phyloP scores from a whole-genome alignment of 1,140 invertebrate species.

The Drosophila auraria region DNA sequence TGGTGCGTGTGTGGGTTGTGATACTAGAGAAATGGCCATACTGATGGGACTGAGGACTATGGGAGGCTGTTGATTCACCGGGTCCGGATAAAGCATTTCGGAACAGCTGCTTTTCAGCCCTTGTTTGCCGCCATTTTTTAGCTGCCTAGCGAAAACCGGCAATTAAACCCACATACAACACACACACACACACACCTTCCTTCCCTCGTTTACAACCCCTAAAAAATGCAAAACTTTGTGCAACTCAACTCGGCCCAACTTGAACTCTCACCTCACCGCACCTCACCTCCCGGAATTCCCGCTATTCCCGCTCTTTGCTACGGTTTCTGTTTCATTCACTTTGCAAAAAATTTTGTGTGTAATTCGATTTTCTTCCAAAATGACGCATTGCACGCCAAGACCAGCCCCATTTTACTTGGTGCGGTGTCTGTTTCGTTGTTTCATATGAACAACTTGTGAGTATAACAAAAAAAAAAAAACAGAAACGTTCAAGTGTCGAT shows the following conservation, averaged over 20 bases:
- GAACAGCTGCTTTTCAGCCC: constrained; percentile 46
- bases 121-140: constrained; percentile 49
- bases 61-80: constrained; percentile 52
- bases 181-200: constrained; percentile 13
- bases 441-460: constrained; percentile 62
- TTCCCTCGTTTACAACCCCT: constrained; percentile 59
- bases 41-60: constrained; percentile 17
- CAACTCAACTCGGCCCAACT: constrained; percentile 2
- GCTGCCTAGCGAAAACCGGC: constrained; percentile 3
- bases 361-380: constrained; percentile 76
- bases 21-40: background rate
- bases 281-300: constrained; percentile 1
- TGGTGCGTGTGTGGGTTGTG: constrained; percentile 20
- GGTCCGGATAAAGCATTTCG: constrained; percentile 3
- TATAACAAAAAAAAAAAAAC: constrained; percentile 18
- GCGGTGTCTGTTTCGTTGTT: constrained; percentile 51
- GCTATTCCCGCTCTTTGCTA: constrained; percentile 53
- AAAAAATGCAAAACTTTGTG: constrained; percentile 65
- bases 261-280: constrained; percentile 2
- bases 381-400: constrained; percentile 67
- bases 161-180: constrained; percentile 19
- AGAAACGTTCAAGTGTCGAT: constrained; percentile 39
- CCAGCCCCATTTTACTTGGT: constrained; percentile 1
- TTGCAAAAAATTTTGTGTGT: constrained; percentile 51
- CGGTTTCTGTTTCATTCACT: constrained; percentile 79